Percentiles rank a stretch among this genome's conserved stretches.
These are phyloP conservation scores for Drosophila cardini DNA, from an alignment of 1,140 invertebrate species.

Conservation along the genomic window DNA sequence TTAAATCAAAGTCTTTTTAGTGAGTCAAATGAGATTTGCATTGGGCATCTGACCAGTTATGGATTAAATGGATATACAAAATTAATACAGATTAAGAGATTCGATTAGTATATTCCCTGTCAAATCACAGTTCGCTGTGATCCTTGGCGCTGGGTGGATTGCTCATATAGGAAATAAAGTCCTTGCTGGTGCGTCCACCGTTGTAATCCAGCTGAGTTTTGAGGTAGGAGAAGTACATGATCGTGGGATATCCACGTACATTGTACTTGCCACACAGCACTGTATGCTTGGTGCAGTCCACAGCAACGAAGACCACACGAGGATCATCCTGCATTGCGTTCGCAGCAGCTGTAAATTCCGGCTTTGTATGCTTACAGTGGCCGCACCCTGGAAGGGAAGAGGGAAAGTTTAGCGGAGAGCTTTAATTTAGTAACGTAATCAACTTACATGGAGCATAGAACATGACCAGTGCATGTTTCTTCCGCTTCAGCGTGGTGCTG, in stretches of 20 bases:
- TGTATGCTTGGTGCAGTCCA: constrained; percentile 91
- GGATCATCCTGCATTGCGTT: constrained; percentile 89
- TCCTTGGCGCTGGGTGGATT: constrained; percentile 85
- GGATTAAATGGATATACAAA: constrained; percentile 14
- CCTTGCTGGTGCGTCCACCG: constrained; percentile 90
- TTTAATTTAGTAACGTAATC: background rate
- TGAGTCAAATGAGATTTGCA: constrained; percentile 9
- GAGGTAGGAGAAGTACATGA: constrained; percentile 94
- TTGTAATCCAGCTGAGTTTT: constrained; percentile 89
- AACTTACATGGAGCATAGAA: constrained; percentile 96
- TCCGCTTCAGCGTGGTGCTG: constrained; percentile 86
- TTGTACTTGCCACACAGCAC: constrained; percentile 89
- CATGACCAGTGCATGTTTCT: constrained; percentile 92
- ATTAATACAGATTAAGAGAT: constrained; percentile 43
- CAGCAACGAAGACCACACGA: constrained; percentile 91
- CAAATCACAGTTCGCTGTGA: constrained; percentile 67
- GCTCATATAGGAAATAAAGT: constrained; percentile 89
- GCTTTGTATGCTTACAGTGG: constrained; percentile 95
- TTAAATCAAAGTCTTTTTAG: constrained; percentile 20
- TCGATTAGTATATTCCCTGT: constrained; percentile 1
- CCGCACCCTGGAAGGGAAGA: constrained; percentile 90
- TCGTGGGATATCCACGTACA: constrained; percentile 93
- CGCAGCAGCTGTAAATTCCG: constrained; percentile 92
- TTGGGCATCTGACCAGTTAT: constrained; percentile 6
- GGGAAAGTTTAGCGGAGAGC: background rate